Evolutionary conservation across 2,113 vertebrate genomes (phyloP).

Genomic region (Sarotherodon lohbergeri): DNA sequence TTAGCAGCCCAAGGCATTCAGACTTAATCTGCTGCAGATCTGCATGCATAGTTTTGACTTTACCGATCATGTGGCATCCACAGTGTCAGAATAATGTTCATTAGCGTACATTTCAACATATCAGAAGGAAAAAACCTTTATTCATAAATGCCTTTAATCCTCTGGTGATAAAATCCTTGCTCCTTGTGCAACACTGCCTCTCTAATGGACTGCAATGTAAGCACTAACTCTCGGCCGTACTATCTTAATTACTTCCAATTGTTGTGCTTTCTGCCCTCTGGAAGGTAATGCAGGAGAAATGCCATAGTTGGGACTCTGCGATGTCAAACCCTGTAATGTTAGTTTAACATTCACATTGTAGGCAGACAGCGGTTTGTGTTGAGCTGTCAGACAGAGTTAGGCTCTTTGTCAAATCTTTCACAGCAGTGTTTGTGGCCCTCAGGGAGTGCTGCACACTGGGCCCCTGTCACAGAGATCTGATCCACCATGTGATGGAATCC

Average conservation of each 20-base stretch:
- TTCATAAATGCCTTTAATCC: background rate
- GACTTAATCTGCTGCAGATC: conserved; percentile 32
- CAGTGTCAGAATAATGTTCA: background rate
- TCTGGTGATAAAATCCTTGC: background rate
- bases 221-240: conserved; percentile 3
- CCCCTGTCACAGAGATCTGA: conserved; percentile 52
- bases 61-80: background rate
- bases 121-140: background rate
- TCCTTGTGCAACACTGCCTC: background rate
- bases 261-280: background rate
- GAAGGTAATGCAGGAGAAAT: background rate
- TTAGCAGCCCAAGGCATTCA: background rate
- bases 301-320: background rate
- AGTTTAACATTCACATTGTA: conserved; percentile 2
- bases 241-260: conserved; percentile 7
- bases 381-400: conserved; percentile 44
- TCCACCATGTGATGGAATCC: conserved; percentile 59
- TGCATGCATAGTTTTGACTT: background rate
- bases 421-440: conserved; percentile 12
- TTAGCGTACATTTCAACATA: background rate
- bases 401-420: conserved; percentile 52
- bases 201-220: conserved; percentile 7
- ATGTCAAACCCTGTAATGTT: background rate
- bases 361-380: conserved; percentile 23
- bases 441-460: conserved; percentile 21